These are phyloP conservation scores for Adoxophyes honmai DNA, from an alignment of 1,140 invertebrate species.

Conservation along the genomic window DNA sequence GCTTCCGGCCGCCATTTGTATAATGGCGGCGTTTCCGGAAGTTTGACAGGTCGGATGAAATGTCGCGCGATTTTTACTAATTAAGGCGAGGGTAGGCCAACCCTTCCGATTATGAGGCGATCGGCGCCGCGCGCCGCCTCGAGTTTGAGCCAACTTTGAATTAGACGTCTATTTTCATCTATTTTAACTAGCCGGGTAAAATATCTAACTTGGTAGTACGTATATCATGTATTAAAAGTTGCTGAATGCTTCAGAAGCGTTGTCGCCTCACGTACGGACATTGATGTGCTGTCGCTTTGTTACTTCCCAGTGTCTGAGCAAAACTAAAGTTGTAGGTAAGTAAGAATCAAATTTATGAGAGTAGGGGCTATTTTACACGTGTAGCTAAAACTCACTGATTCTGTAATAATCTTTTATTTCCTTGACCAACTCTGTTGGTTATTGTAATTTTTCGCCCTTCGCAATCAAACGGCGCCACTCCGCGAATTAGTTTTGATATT, in stretches of 20 bases:
- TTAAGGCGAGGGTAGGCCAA: slow-evolving; percentile 43
- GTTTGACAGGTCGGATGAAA: slow-evolving; percentile 66
- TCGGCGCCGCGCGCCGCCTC: slow-evolving; percentile 21
- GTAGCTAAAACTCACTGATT: too few species aligned
- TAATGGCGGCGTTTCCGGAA: slow-evolving; percentile 42
- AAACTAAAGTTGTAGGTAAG: too few species aligned
- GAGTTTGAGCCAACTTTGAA: background rate
- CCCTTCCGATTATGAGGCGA: slow-evolving; percentile 31
- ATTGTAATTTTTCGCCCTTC: slow-evolving; percentile 28
- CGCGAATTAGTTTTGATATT: slow-evolving; percentile 71
- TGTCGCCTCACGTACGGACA: too few species aligned
- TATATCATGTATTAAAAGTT: too few species aligned
- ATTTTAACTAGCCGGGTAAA: background rate
- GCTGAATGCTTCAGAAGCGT: too few species aligned
- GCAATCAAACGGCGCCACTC: slow-evolving; percentile 63
- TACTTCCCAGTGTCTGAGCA: too few species aligned
- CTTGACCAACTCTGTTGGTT: slow-evolving; percentile 23
- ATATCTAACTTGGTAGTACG: too few species aligned
- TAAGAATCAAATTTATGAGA: too few species aligned
- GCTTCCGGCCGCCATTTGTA: slow-evolving; percentile 43
- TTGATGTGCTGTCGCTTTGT: too few species aligned
- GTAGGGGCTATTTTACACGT: too few species aligned
- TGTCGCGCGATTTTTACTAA: slow-evolving; percentile 70
- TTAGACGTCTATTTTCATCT: slow-evolving; percentile 5
- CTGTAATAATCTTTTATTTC: background rate